These are phyloP conservation scores for Stomorhina lunata DNA, from an alignment of 2,888 invertebrate genomes.

Conservation along the genomic window DNA sequence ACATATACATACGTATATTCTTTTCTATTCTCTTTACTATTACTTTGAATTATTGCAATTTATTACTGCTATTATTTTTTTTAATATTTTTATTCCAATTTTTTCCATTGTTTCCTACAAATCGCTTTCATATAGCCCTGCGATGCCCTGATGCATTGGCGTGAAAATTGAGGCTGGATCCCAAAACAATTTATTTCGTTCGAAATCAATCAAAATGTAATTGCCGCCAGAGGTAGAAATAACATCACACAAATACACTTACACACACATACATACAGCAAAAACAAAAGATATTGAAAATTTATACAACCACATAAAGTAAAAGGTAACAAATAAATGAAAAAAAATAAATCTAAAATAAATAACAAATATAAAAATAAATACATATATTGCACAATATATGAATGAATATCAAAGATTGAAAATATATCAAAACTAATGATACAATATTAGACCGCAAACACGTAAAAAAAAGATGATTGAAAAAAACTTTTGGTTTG, in stretches of 20 bases:
- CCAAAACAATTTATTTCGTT: slow-evolving; percentile 64
- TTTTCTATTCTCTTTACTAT: background rate
- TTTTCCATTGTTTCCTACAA: background rate
- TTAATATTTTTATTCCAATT: background rate
- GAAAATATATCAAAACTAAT: slow-evolving; percentile 28
- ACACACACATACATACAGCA: background rate
- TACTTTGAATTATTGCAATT: slow-evolving; percentile 26
- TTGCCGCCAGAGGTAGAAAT: slow-evolving; percentile 55
- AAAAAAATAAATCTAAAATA: slow-evolving; percentile 1
- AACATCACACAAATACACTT: slow-evolving; percentile 2
- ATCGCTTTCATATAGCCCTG: slow-evolving; percentile 38
- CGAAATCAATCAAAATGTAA: slow-evolving; percentile 66
- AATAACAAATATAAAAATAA: background rate
- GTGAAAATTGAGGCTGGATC: slow-evolving; percentile 63
- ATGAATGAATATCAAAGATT: background rate
- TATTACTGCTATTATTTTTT: background rate
- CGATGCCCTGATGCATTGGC: slow-evolving; percentile 50
- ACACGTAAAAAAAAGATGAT: background rate
- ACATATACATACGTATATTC: background rate
- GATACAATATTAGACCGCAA: slow-evolving; percentile 47
- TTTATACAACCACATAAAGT: slow-evolving; percentile 5
- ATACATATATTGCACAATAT: background rate
- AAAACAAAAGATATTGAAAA: slow-evolving; percentile 18
- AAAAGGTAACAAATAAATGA: slow-evolving; percentile 14
- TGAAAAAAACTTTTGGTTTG: background rate